Conservation (phyloP, 1,140 invertebrate genomes). For the Aricia agestis region DNA sequence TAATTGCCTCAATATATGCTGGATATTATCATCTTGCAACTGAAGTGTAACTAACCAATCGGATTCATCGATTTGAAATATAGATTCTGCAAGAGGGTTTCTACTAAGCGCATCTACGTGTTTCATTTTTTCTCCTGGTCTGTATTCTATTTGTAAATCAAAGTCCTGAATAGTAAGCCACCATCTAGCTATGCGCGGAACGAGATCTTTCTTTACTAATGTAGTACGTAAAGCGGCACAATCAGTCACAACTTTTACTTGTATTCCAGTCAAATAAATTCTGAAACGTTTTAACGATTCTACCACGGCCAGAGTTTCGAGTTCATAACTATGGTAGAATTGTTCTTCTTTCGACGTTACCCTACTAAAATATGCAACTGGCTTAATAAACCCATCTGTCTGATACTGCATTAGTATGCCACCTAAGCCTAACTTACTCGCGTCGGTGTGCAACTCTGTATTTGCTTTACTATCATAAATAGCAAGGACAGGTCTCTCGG, state of each 20-base stretch:
- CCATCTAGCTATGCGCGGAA: not conserved
- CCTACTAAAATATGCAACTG: slow-evolving; percentile 50
- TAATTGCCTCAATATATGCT: slow-evolving; percentile 14
- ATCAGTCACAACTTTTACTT: slow-evolving; percentile 60
- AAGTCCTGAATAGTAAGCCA: slow-evolving; percentile 41
- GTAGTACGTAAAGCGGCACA: slow-evolving; percentile 27
- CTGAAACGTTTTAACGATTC: slow-evolving; percentile 44
- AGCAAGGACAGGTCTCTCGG: not conserved
- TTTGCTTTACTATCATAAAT: slow-evolving; percentile 4
- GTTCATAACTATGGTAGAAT: slow-evolving; percentile 48
- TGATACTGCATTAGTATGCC: slow-evolving; percentile 35
- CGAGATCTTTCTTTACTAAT: not conserved
- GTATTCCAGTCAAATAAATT: slow-evolving; percentile 47
- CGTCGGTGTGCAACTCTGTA: slow-evolving; percentile 48
- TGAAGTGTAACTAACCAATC: slow-evolving; percentile 35
- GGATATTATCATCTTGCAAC: slow-evolving; percentile 30
- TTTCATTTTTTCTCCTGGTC: slow-evolving; percentile 36
- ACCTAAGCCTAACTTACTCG: slow-evolving; percentile 35
- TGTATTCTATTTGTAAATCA: slow-evolving; percentile 46
- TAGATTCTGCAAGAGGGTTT: slow-evolving; percentile 34
- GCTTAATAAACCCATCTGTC: slow-evolving; percentile 31
- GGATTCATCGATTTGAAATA: slow-evolving; percentile 14
- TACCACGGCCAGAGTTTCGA: slow-evolving; percentile 52
- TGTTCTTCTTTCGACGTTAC: slow-evolving; percentile 42
- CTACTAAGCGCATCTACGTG: slow-evolving; percentile 48